These are phyloP conservation scores for Zoanthus sansibaricus DNA, from an alignment of 92 coral and sea anemone genomes.

Conservation along the genomic window DNA sequence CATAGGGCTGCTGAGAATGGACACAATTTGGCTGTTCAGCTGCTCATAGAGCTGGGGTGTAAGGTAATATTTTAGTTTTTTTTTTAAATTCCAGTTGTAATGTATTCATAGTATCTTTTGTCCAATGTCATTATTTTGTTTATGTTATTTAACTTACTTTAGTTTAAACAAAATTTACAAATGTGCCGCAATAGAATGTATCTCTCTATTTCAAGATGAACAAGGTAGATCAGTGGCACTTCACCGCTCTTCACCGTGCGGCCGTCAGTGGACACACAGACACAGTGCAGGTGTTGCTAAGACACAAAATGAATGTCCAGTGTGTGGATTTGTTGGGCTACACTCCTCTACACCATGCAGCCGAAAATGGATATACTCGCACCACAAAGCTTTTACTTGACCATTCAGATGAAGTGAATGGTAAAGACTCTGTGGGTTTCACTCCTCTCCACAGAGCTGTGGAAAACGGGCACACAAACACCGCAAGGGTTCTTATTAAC, in stretches of 20 bases:
- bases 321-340: constrained; percentile 71
- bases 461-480: constrained; percentile 65
- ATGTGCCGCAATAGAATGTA: background rate
- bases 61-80: background rate
- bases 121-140: too few species aligned
- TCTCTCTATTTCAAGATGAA: constrained; percentile 22
- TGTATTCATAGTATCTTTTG: too few species aligned
- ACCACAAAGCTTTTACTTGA: constrained; percentile 58
- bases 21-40: constrained; percentile 50
- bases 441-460: constrained; percentile 76
- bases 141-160: too few species aligned
- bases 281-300: constrained; percentile 51
- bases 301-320: constrained; percentile 46
- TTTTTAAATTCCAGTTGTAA: too few species aligned
- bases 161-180: background rate
- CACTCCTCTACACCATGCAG: constrained; percentile 80
- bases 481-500: constrained; percentile 58
- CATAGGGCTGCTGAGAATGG: constrained; percentile 87
- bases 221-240: constrained; percentile 77
- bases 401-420: constrained; percentile 67
- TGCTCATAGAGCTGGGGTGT: constrained; percentile 64
- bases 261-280: constrained; percentile 76
- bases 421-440: constrained; percentile 66
- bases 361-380: constrained; percentile 69
- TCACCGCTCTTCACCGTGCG: constrained; percentile 83